Conservation (phyloP, 2,888 invertebrate species). For the Lepidocyrtoides sp. region DNA sequence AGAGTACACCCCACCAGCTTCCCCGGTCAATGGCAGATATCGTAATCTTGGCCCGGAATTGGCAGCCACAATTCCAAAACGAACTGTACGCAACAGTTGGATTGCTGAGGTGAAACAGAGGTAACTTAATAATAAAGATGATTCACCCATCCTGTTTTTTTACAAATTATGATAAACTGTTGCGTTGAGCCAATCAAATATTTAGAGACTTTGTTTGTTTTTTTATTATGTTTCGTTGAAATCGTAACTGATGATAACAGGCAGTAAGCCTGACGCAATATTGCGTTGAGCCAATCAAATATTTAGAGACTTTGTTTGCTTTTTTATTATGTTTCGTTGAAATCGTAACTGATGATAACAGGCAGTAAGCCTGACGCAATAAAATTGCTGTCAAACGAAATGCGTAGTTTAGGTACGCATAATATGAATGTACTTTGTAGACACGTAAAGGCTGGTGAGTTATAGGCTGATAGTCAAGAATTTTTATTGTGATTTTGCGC, state of each 20-base stretch:
- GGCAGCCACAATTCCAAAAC: constrained; percentile 85
- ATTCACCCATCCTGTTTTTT: neutral
- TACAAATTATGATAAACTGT: neutral
- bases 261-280: neutral
- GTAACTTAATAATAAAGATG: constrained; percentile 56
- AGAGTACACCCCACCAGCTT: constrained; percentile 83
- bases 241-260: neutral
- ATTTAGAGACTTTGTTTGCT: neutral
- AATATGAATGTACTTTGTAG: too few relatives aligned
- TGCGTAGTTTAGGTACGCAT: too few relatives aligned
- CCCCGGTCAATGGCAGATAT: constrained; percentile 83
- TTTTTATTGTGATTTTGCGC: neutral
- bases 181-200: neutral
- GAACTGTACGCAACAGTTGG: constrained; percentile 82
- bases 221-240: too few relatives aligned
- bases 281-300: neutral
- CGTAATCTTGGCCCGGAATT: constrained; percentile 84
- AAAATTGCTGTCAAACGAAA: neutral
- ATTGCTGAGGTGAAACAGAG: constrained; percentile 82
- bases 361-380: neutral
- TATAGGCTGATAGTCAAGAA: neutral
- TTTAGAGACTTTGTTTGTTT: neutral
- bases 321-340: too few relatives aligned
- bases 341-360: neutral
- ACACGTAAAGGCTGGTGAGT: neutral